Conservation (phyloP, 2,797 vertebrate species). For the Buceros bicornis region DNA sequence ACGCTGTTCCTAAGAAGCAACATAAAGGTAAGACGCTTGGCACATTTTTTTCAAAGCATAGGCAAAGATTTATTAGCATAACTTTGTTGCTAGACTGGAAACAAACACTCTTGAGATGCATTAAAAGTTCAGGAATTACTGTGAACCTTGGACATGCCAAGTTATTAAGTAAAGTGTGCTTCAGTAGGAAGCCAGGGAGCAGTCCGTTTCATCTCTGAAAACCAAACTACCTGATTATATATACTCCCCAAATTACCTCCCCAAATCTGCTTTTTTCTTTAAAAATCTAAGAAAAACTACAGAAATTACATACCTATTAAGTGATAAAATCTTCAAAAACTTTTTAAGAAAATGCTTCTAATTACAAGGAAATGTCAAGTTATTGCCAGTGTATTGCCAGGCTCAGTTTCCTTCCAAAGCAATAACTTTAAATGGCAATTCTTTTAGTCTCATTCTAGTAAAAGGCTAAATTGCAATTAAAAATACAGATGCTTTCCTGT, state of each 20-base stretch:
- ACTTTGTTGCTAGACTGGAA: not conserved
- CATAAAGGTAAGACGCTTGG: slow-evolving; percentile 77
- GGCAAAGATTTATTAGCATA: not conserved
- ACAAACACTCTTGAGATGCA: not conserved
- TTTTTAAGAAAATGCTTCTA: not conserved
- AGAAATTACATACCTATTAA: not conserved
- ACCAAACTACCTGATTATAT: not conserved
- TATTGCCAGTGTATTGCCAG: not conserved
- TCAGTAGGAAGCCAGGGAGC: not conserved
- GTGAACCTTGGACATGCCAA: not conserved
- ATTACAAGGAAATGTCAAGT: not conserved
- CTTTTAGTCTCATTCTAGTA: not conserved
- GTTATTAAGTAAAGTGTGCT: not conserved
- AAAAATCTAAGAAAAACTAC: not conserved
- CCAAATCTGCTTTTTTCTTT: not conserved
- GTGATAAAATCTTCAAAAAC: not conserved
- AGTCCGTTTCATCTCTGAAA: not conserved
- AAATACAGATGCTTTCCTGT: not conserved
- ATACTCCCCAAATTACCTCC: not conserved
- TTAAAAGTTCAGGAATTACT: slow-evolving; percentile 1
- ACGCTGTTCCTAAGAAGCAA: slow-evolving; percentile 33
- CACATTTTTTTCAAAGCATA: slow-evolving; percentile 6
- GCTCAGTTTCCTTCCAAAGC: not conserved
- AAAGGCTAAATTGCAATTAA: not conserved
- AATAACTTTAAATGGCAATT: not conserved